phyloP scores from a whole-genome alignment of 2,797 vertebrate genomes.

The Echiichthys vipera region DNA sequence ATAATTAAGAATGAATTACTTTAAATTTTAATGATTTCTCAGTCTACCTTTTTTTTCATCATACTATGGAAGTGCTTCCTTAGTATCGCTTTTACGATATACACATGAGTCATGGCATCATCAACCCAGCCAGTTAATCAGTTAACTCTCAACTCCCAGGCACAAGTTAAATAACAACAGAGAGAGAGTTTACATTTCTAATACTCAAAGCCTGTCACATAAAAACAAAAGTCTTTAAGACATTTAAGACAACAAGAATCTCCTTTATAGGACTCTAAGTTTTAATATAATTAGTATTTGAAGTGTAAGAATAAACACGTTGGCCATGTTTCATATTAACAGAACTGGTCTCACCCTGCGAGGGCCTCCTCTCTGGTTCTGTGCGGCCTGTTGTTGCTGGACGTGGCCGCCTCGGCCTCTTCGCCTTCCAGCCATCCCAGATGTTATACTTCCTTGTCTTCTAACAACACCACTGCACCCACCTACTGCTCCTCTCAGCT shows the following conservation, averaged over 20 bases:
- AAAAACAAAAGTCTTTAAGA: neutral
- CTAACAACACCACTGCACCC: neutral
- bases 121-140: slow-evolving; percentile 1
- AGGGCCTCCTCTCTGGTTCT: slow-evolving; percentile 43
- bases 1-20: too few relatives aligned
- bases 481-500: slow-evolving; percentile 33
- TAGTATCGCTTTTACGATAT: neutral
- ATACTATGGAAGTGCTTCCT: neutral
- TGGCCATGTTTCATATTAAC: neutral
- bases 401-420: slow-evolving; percentile 70
- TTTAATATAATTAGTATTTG: neutral
- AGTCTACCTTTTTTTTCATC: neutral
- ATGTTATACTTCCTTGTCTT: slow-evolving; percentile 16
- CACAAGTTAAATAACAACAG: slow-evolving; percentile 6
- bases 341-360: slow-evolving; percentile 59
- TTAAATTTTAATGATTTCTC: too few relatives aligned
- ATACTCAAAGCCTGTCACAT: slow-evolving; percentile 7
- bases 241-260: neutral
- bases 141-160: slow-evolving; percentile 17
- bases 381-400: slow-evolving; percentile 55
- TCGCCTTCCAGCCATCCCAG: slow-evolving; percentile 81
- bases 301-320: neutral
- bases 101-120: slow-evolving; percentile 4
- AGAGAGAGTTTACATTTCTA: neutral
- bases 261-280: neutral